Evolutionary conservation across 2,888 invertebrate genomes (phyloP).

Genomic region (Parnassius mnemosyne): DNA sequence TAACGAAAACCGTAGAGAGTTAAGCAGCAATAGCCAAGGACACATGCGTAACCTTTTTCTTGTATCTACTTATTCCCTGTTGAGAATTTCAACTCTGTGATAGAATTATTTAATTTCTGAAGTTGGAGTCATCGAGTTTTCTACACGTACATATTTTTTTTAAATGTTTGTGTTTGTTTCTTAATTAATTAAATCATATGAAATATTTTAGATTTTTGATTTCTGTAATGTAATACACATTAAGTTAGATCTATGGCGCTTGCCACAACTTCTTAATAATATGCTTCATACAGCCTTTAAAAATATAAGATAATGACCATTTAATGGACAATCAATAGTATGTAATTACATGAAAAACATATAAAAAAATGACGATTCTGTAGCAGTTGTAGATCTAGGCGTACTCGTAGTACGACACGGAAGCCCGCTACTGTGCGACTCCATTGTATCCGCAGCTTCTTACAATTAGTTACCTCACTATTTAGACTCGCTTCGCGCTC

Average conservation of each 20-base stretch:
- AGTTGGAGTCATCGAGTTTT: too few species aligned
- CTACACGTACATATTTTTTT: too few species aligned
- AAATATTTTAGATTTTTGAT: too few species aligned
- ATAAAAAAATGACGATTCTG: conserved; percentile 31
- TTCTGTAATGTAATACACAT: too few species aligned
- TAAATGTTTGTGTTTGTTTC: too few species aligned
- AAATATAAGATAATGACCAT: too few species aligned
- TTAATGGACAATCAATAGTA: too few species aligned
- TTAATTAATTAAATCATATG: too few species aligned
- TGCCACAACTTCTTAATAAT: too few species aligned
- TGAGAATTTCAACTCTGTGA: background rate
- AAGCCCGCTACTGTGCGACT: conserved; percentile 75
- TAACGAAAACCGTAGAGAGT: conserved; percentile 47
- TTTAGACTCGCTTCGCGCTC: conserved; percentile 56
- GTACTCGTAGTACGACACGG: conserved; percentile 48
- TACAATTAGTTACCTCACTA: conserved; percentile 65
- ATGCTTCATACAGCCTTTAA: too few species aligned
- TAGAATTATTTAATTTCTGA: background rate
- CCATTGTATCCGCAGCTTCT: conserved; percentile 54
- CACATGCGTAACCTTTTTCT: background rate
- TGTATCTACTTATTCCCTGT: background rate
- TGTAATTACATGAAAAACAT: too few species aligned
- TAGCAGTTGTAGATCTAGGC: conserved; percentile 39
- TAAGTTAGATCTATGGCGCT: too few species aligned
- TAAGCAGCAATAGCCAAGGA: conserved; percentile 1